Base-by-base conservation (phyloP, 2,888 invertebrate genomes). In the Melieria omissa region DNA sequence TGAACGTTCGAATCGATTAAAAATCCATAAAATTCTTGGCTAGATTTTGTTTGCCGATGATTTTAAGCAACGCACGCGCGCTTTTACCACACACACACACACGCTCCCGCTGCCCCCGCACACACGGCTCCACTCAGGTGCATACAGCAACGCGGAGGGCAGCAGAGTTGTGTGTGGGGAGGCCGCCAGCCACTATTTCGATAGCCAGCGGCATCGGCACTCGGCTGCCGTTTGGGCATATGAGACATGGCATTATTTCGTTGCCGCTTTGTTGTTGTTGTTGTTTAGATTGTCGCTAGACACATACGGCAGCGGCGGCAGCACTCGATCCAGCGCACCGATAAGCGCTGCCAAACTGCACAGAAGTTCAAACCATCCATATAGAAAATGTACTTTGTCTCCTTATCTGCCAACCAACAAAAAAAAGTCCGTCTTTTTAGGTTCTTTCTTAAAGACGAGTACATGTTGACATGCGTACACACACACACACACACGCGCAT, bases 1-100 rank as follows among this genome's bases (percentile, higher is more conserved):
- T 1, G 29, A 29, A 29, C 55, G 73, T 78, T 76, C 77, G 79
- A 83, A 81, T 82, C 82, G 83, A 82, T 82, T 82, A 82, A 83
- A 83, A 81, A 82, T 80, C 82, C 82, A 82, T 82, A 83, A 82
- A 83, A 79, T 82, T 81, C 78, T 78, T 79, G 81, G 80, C 80
- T 80, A 82, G 82, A 82, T 83, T 80, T 82, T 81, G 79, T 83
- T 81, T 82, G 76, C 80, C 80, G 83, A 82, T 83, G 78, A 70
- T 29, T 29, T 29, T 29, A 29, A 29, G 29, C 29, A 3, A 29
- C 29, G 29, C 29, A 29, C 29, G 29, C 29, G 29, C 29, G 29
- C 29, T 29, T 29, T 29, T 29, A 29, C 3, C 29, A 29, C 29
- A 29, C 29, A 29, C 29, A 29, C 29, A 29, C 29, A 29, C 29